Percentiles rank a stretch among this genome's conserved stretches.
Evolutionary conservation across 2,797 vertebrate genomes (phyloP).

Genomic region (Capromys pilorides): DNA sequence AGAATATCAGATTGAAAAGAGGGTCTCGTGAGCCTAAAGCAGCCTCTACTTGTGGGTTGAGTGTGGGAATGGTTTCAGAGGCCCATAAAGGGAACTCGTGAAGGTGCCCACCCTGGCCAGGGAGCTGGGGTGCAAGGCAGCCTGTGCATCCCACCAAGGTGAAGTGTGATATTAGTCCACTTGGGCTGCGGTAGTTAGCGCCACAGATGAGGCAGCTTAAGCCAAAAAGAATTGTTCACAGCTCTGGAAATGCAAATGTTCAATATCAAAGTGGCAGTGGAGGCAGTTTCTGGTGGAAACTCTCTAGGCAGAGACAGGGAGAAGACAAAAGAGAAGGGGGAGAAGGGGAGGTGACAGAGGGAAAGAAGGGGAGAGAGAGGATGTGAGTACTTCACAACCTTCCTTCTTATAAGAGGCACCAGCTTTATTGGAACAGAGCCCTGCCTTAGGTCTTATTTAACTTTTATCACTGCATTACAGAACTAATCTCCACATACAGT

Average conservation of each 20-base stretch:
- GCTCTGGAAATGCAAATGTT: not conserved
- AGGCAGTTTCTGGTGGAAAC: not conserved
- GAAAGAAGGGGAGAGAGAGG: not conserved
- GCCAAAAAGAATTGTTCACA: not conserved
- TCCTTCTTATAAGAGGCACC: not conserved
- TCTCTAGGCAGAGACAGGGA: not conserved
- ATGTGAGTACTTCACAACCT: not conserved
- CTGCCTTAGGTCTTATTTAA: not conserved
- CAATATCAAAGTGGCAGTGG: not conserved
- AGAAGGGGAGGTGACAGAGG: too few species aligned
- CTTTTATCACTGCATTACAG: not conserved
- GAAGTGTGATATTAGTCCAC: not conserved
- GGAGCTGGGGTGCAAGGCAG: not conserved
- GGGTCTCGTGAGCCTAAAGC: not conserved
- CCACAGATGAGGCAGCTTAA: not conserved
- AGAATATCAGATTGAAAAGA: not conserved
- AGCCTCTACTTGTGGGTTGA: slow-evolving; percentile 11
- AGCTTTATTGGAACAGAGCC: not conserved
- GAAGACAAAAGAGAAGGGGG: not conserved
- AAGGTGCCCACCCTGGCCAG: not conserved
- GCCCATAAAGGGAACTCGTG: not conserved
- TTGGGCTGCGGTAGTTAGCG: not conserved
- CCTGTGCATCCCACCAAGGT: not conserved
- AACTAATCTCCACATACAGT: not conserved
- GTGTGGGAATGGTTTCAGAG: not conserved